Conservation (phyloP, 2,113 vertebrate genomes). For the Sisor rabdophorus region DNA sequence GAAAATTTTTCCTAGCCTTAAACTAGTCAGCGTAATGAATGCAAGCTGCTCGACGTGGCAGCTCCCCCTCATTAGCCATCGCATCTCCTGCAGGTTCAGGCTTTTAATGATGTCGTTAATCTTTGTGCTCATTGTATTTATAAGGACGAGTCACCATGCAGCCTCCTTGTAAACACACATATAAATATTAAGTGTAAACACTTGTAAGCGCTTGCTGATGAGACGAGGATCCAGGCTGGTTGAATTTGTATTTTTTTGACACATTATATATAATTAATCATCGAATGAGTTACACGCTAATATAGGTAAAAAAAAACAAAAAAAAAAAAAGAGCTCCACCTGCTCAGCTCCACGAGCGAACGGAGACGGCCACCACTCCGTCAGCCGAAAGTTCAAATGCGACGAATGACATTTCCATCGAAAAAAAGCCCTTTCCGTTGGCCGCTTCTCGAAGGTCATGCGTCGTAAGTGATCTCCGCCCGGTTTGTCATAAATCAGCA, state of each 20-base stretch:
- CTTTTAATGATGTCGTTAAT: conserved; percentile 65
- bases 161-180: conserved; percentile 17
- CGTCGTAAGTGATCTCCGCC: conserved; percentile 51
- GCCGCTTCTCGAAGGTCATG: conserved; percentile 54
- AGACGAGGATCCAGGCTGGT: conserved; percentile 11
- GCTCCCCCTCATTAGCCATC: conserved; percentile 56
- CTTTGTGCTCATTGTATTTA: conserved; percentile 54
- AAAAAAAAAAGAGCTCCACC: background rate
- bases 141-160: conserved; percentile 39
- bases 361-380: background rate
- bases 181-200: conserved; percentile 26
- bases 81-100: conserved; percentile 58
- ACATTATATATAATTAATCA: background rate
- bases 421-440: conserved; percentile 37
- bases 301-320: background rate
- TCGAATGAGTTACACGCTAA: background rate
- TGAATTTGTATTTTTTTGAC: background rate
- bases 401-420: conserved; percentile 56
- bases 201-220: background rate
- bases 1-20: conserved; percentile 24
- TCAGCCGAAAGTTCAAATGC: conserved; percentile 44
- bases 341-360: background rate
- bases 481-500: conserved; percentile 66
- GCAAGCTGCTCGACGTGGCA: conserved; percentile 43
- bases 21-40: conserved; percentile 53